phyloP scores from a whole-genome alignment of 37 sponge, comb jelly and placozoan genomes.

The Halichondria panicea region DNA sequence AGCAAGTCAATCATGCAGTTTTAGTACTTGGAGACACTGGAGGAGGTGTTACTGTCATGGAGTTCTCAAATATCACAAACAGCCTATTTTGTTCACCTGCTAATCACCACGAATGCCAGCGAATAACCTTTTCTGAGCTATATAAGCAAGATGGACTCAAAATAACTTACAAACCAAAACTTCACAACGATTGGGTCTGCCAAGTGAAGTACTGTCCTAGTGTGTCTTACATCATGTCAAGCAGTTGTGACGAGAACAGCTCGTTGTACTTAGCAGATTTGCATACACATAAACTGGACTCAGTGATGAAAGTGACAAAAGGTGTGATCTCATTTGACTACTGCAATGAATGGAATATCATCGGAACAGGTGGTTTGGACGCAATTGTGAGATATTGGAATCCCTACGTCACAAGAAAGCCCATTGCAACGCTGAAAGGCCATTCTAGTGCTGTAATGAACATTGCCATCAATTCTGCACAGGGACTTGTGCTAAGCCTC shows the following conservation, averaged over 20 bases:
- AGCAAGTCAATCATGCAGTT: constrained; percentile 65
- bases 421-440: constrained; percentile 76
- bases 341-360: constrained; percentile 80
- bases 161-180: constrained; percentile 21
- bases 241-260: constrained; percentile 68
- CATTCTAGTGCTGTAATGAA: constrained; percentile 79
- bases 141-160: constrained; percentile 26
- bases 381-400: constrained; percentile 84
- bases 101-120: background rate
- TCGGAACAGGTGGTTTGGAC: constrained; percentile 94
- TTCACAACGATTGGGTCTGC: constrained; percentile 88
- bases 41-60: constrained; percentile 65
- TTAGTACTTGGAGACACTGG: constrained; percentile 88
- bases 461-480: constrained; percentile 57
- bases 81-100: constrained; percentile 3
- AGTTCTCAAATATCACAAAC: constrained; percentile 34
- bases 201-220: constrained; percentile 76
- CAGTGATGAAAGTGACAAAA: constrained; percentile 71
- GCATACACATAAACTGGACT: constrained; percentile 31
- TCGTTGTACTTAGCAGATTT: constrained; percentile 66
- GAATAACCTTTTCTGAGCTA: constrained; percentile 44
- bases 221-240: constrained; percentile 72
- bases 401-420: constrained; percentile 78
- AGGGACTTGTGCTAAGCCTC: constrained; percentile 76
- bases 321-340: constrained; percentile 90